phyloP scores from a whole-genome alignment of 2,797 vertebrate species.

The Xerus rutilus region DNA sequence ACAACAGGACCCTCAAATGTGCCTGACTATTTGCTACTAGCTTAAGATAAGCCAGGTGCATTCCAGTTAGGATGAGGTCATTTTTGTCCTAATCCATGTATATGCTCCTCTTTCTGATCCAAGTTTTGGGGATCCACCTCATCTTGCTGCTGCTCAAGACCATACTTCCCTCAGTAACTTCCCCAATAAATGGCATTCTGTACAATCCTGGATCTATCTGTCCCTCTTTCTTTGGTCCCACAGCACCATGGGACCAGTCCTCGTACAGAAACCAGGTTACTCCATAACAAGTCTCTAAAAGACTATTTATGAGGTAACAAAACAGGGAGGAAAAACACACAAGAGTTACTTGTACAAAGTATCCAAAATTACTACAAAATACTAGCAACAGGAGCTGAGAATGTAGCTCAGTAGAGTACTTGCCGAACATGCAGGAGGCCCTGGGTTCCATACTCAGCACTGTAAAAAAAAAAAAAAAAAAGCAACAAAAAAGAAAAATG shows the following conservation, averaged over 20 bases:
- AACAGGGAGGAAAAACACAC: not conserved
- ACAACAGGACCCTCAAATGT: not conserved
- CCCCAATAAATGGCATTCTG: too few species aligned
- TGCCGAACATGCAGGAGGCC: too few species aligned
- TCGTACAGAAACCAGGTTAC: not conserved
- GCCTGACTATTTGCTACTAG: not conserved
- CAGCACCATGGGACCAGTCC: not conserved
- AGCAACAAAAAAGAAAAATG: conserved; percentile 13
- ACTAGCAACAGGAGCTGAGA: too few species aligned
- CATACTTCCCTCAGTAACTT: not conserved
- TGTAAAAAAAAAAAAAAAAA: not conserved
- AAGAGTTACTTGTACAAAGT: not conserved
- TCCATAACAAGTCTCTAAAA: not conserved
- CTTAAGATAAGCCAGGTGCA: not conserved
- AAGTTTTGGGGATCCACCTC: not conserved
- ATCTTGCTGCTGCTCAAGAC: not conserved
- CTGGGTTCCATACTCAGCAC: too few species aligned
- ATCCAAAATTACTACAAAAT: not conserved
- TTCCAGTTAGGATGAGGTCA: not conserved
- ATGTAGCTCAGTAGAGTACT: too few species aligned
- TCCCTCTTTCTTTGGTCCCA: not conserved
- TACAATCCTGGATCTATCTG: not conserved
- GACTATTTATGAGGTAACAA: not conserved
- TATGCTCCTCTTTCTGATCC: not conserved
- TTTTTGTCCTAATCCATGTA: not conserved